Conservation (phyloP, 2,113 vertebrate genomes). For the Meleagris gallopavo region DNA sequence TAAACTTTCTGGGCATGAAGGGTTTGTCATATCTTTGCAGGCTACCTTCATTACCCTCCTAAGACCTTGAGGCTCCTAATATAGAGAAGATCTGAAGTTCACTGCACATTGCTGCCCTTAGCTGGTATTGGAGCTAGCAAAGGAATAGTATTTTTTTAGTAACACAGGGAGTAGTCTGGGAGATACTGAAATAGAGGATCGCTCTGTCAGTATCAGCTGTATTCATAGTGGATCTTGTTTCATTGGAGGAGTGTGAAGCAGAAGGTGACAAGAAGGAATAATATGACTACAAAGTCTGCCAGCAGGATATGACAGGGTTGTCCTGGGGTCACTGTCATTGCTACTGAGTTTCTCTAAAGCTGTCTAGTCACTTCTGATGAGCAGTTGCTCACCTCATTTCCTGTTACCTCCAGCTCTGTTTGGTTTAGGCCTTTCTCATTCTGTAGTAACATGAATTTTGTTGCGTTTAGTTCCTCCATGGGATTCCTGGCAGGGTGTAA, state of each 20-base stretch:
- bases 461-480: not conserved
- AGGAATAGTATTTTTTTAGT: not conserved
- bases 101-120: not conserved
- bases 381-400: not conserved
- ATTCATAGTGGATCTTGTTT: not conserved
- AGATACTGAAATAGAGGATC: not conserved
- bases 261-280: not conserved
- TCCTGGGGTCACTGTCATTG: not conserved
- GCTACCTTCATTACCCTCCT: not conserved
- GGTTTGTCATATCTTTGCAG: not conserved
- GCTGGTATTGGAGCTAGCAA: not conserved
- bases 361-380: not conserved
- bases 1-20: not conserved
- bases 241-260: not conserved
- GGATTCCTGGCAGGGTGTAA: not conserved
- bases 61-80: not conserved
- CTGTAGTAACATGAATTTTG: not conserved
- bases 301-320: not conserved
- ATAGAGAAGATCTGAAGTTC: not conserved
- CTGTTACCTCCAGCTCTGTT: not conserved
- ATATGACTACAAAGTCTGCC: not conserved
- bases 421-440: constrained; percentile 7
- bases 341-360: not conserved
- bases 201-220: not conserved
- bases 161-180: not conserved